phyloP scores from a whole-genome alignment of 2,797 vertebrate species.

The Peromyscus aztecus region DNA sequence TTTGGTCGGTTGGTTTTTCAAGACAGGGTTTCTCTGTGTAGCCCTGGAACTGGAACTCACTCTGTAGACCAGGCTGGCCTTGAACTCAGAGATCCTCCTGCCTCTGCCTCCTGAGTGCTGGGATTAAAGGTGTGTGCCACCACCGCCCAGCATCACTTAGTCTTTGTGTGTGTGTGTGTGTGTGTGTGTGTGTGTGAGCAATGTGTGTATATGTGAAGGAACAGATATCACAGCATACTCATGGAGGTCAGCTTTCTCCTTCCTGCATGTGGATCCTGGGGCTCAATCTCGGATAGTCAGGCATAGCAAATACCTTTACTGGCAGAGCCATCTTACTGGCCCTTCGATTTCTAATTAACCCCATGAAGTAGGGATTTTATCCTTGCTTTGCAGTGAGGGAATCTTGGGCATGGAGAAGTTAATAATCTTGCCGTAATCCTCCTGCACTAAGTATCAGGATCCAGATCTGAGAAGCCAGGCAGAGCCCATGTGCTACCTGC shows the following conservation, averaged over 20 bases:
- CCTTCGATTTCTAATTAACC: neutral
- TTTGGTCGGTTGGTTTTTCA: neutral
- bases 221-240: neutral
- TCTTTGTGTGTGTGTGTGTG: too few relatives aligned
- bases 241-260: neutral
- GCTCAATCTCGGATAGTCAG: neutral
- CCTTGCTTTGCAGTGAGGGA: conserved; percentile 27
- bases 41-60: neutral
- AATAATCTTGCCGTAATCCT: neutral
- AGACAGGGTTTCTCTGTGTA: neutral
- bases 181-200: too few relatives aligned
- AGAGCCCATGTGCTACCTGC: neutral
- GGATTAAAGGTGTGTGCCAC: neutral
- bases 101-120: neutral
- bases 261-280: neutral
- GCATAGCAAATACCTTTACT: neutral
- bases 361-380: neutral
- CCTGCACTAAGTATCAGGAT: neutral
- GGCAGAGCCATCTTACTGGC: neutral
- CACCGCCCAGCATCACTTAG: neutral
- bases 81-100: neutral
- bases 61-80: neutral
- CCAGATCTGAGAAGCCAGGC: neutral
- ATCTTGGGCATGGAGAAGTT: neutral
- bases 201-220: neutral